These are phyloP conservation scores for Sylvia atricapilla DNA, from an alignment of 2,113 vertebrate genomes.

Conservation along the genomic window DNA sequence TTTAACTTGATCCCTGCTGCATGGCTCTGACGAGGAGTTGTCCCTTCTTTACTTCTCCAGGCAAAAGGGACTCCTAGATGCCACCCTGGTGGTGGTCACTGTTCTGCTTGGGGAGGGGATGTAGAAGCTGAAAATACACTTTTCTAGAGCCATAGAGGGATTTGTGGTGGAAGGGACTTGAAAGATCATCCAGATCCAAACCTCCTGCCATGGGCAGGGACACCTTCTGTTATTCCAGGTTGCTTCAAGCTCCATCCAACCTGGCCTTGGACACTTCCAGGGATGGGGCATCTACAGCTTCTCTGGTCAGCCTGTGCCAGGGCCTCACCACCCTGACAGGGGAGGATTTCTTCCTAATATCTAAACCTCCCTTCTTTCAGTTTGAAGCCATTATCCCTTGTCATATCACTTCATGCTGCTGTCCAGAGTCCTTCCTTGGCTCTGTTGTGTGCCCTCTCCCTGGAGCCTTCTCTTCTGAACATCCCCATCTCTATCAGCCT, in stretches of 20 bases:
- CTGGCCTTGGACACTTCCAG: not conserved
- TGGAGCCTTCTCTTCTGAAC: not conserved
- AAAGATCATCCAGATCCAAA: not conserved
- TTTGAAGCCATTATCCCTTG: not conserved
- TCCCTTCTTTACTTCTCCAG: not conserved
- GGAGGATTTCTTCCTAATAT: not conserved
- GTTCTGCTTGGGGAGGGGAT: accelerated
- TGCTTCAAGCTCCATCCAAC: accelerated
- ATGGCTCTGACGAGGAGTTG: accelerated
- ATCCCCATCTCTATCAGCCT: not conserved
- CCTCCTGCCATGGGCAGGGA: not conserved
- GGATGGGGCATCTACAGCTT: not conserved
- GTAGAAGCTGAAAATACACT: not conserved
- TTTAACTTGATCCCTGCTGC: not conserved
- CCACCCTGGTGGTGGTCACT: not conserved
- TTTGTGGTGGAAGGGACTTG: not conserved
- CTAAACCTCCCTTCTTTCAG: not conserved
- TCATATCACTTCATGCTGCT: not conserved
- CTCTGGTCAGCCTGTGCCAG: not conserved
- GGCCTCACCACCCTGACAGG: not conserved
- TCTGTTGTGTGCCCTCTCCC: not conserved
- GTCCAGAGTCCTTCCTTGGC: not conserved
- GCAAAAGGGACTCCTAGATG: not conserved
- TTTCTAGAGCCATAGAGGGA: not conserved
- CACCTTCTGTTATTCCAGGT: not conserved